Evolutionary conservation across 1,140 invertebrate genomes (phyloP), one percentile per base, ranked within the genome.

Genomic region (Eubasilissa regina): DNA sequence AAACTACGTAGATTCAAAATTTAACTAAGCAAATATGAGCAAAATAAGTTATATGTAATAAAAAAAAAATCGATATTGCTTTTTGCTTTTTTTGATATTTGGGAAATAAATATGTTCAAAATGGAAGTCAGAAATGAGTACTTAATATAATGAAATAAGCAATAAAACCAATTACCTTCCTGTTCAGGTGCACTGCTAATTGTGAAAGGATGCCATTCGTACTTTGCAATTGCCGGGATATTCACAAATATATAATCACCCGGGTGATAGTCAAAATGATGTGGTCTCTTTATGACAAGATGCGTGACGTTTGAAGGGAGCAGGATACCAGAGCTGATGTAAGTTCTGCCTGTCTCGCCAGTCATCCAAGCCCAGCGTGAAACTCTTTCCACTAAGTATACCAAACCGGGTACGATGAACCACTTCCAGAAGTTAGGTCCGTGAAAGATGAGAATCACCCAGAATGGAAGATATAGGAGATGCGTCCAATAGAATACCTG

Each of bases 141-240:
- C 25, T 35, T 35, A 35, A 35, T 35, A 6, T 35, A 35, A 35
- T 53, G 15, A 12, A 53, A 53, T 53, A 3, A 53, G 12, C 8
- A 3, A 13, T 62, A n/a, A n/a, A 74, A 35, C 25, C 6, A 45
- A 81, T 84, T 84, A 97, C 96, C 95, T 91, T 95, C 93, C 86
- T 97, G 94, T 89, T 99, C 97, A 0, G 97, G 97, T 17, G 97
- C 96, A 84, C 96, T 97, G 88, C 97, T 98, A 81, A 99, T 96
- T 0, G 97, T 98, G 84, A 99, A 98, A 0, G 97, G 97, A 92
- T 99, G 97, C 97, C 97, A 99, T 88, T 99, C 98, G 85, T 96
- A 97, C 70, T 93, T 93, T 0, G 98, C 97, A 81, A 99, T 97
- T 6, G 91, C 92, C 0, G 97, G 97, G 77, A 99, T 95, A 85